These are phyloP conservation scores for Procambarus virginalis DNA, from an alignment of 1,140 invertebrate species.

Conservation along the genomic window DNA sequence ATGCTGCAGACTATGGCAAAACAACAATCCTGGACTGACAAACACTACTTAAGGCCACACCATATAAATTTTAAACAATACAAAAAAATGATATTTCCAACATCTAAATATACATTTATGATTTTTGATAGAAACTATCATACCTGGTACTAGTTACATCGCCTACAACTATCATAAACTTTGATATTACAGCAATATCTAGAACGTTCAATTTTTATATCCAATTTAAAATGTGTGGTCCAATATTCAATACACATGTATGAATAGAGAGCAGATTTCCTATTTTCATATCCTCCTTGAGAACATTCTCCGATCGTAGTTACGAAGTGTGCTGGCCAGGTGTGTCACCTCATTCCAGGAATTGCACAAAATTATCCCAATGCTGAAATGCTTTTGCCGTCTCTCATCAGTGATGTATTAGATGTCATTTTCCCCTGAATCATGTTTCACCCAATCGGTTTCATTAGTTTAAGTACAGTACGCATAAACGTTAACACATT, in stretches of 20 bases:
- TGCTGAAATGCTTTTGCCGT: neutral
- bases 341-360: slow-evolving; percentile 28
- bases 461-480: too few species aligned
- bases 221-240: neutral
- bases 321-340: slow-evolving; percentile 20
- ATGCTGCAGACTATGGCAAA: slow-evolving; percentile 10
- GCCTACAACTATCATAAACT: neutral
- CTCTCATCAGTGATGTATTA: neutral
- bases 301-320: neutral
- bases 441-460: neutral
- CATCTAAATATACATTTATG: neutral
- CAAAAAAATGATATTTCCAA: neutral
- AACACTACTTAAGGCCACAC: slow-evolving; percentile 41
- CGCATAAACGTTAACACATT: too few species aligned
- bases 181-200: neutral
- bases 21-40: slow-evolving; percentile 28
- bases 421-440: neutral
- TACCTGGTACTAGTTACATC: neutral
- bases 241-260: neutral
- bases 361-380: neutral
- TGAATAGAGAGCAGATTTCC: neutral
- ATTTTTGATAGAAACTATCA: neutral
- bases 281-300: neutral
- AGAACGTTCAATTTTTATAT: neutral
- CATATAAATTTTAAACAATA: slow-evolving; percentile 12